Base-by-base conservation (phyloP, 2,797 vertebrate genomes). In the Moxostoma hubbsi region DNA sequence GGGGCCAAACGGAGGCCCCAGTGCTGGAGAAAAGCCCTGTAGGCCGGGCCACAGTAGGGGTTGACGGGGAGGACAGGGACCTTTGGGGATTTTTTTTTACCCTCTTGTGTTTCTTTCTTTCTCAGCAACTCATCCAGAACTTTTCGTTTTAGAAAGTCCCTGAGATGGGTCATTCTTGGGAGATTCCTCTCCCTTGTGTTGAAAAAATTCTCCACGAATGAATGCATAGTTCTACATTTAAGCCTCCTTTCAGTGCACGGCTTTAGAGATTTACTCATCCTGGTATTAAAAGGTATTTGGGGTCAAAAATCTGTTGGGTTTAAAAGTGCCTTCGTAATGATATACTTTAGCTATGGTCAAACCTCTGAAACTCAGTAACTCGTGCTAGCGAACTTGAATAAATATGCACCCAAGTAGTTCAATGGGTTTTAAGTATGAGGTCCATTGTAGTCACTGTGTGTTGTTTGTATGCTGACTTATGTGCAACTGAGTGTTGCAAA, bases 51-150 rank as follows among this genome's bases (percentile, higher is more conserved):
- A 84, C 79, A 59, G 82, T 79, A 76, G 80, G 85, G 82, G 69
- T 81, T 84, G 83, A 51, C 66, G 63, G 82, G 68, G 82, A 82
- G 83, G 76, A 83, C 75, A 81, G 63, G 16, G 80, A 86, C 78
- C 66, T 82, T 82, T 80, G 74, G 74, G 59, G 80, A 63, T 75
- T 85, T 88, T 90, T 90, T 90, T 87, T 86, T 36, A 36, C 86
- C 88, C 89, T 85, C 87, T 85, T 86, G 78, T 87, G 86, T 80
- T 82, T 86, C 80, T 81, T 85, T 81, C 89, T 92, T 93, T 93
- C 88, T 90, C 81, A 87, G 88, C 91, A 87, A 84, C 86, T 94
- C 89, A 92, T 89, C 91, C 89, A 92, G 91, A 92, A 91, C 90
- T 49, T 63, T 72, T 62, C 62, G 86, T 80, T 83, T 89, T 87